Conservation (phyloP, 2,888 invertebrate genomes). For the Coelogynopora nodosa region DNA sequence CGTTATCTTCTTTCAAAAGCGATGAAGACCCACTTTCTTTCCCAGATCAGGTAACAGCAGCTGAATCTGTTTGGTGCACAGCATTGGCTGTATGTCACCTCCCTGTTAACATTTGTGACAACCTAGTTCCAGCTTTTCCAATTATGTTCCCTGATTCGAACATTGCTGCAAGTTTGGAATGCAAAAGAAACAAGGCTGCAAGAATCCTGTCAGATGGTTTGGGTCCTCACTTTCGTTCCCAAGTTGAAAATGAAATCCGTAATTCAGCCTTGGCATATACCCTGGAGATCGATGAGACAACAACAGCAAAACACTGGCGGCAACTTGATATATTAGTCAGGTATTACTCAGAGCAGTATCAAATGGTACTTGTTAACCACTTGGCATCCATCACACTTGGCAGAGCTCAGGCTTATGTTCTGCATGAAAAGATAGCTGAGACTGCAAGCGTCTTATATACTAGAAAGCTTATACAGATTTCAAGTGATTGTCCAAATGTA, state of each 20-base stretch:
- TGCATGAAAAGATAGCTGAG: not conserved
- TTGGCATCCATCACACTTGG: conserved; percentile 7
- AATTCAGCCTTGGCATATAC: not conserved
- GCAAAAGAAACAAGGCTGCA: not conserved
- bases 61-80: conserved; percentile 24
- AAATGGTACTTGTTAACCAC: not conserved
- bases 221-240: not conserved
- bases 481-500: conserved; percentile 13
- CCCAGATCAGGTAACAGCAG: not conserved
- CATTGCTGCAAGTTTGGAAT: not conserved
- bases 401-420: conserved; percentile 5
- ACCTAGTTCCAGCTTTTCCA: not conserved
- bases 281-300: conserved; percentile 25
- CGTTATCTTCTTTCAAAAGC: not conserved
- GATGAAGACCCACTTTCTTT: not conserved
- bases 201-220: conserved; percentile 25
- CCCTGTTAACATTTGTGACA: conserved; percentile 17
- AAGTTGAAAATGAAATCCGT: conserved; percentile 3
- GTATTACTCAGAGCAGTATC: not conserved
- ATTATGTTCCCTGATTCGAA: conserved; percentile 10
- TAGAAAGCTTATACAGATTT: not conserved
- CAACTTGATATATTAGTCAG: conserved; percentile 2
- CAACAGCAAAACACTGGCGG: conserved; percentile 24
- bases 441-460: not conserved
- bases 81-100: not conserved